Evolutionary conservation across 1,140 invertebrate genomes (phyloP).

Genomic region (Whitmania pigra): DNA sequence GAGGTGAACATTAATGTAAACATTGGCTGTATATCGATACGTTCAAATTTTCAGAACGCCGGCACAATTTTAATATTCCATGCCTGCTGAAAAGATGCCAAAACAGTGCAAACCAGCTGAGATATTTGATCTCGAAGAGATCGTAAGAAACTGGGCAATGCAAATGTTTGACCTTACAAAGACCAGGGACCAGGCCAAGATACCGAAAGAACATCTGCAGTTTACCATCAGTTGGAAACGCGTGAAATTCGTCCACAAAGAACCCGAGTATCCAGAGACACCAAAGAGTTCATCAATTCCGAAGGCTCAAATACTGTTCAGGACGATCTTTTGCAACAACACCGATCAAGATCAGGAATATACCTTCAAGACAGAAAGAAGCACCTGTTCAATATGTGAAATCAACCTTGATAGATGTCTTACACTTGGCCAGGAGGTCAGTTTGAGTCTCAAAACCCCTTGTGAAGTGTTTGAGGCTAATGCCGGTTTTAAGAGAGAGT

Average conservation of each 20-base stretch:
- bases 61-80: no score
- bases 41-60: no score
- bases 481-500: constrained; percentile 45
- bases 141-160: constrained; percentile 43
- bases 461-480: constrained; percentile 44
- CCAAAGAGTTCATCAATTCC: neutral
- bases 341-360: constrained; percentile 44
- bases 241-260: constrained; percentile 36
- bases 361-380: constrained; percentile 45
- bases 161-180: constrained; percentile 36
- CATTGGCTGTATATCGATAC: no score
- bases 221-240: constrained; percentile 41
- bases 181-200: constrained; percentile 37
- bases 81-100: no score
- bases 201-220: constrained; percentile 35
- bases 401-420: constrained; percentile 36
- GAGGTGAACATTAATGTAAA: neutral
- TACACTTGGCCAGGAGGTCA: constrained; percentile 42
- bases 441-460: constrained; percentile 44
- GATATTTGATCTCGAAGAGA: constrained; percentile 40
- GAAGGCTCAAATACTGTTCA: constrained; percentile 37
- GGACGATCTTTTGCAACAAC: constrained; percentile 44
- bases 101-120: constrained; percentile 25
- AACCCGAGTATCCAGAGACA: constrained; percentile 36
- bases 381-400: constrained; percentile 40